phyloP scores from a whole-genome alignment of 2,797 vertebrate genomes.

The Macrochelys suwanniensis region DNA sequence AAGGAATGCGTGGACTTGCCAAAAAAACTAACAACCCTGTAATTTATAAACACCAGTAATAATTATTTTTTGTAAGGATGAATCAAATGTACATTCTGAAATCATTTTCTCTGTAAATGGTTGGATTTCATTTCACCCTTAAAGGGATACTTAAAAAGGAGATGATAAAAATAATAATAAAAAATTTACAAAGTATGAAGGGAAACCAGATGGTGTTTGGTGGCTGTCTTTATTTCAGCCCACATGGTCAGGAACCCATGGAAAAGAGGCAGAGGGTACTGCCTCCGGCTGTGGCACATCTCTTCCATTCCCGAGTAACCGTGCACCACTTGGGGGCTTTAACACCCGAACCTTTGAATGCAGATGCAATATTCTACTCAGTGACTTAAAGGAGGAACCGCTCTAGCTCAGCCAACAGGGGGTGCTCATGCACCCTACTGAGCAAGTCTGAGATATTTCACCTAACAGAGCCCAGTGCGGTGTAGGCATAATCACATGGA shows the following conservation, averaged over 20 bases:
- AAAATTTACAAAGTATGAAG: constrained; percentile 76
- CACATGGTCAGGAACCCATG: background rate
- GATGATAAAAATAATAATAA: constrained; percentile 82
- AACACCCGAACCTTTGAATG: background rate
- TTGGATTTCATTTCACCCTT: constrained; percentile 89
- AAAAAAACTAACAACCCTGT: constrained; percentile 52
- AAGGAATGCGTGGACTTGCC: constrained; percentile 56
- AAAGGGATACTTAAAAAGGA: constrained; percentile 87
- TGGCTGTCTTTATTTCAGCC: constrained; percentile 56
- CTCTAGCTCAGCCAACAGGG: background rate
- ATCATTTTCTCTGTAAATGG: constrained; percentile 90
- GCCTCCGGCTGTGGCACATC: background rate
- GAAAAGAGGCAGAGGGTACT: background rate
- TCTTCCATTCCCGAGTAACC: background rate
- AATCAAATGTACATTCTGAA: constrained; percentile 87
- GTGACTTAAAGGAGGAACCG: background rate
- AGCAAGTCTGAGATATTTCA: background rate
- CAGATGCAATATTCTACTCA: background rate
- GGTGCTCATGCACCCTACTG: background rate
- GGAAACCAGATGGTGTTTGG: constrained; percentile 1
- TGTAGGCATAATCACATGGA: background rate
- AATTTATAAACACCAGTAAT: constrained; percentile 80
- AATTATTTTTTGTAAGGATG: constrained; percentile 83
- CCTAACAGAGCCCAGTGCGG: background rate
- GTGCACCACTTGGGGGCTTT: background rate